These are phyloP conservation scores for Harmothoe impar DNA, from an alignment of 2,888 invertebrate genomes.

Conservation along the genomic window DNA sequence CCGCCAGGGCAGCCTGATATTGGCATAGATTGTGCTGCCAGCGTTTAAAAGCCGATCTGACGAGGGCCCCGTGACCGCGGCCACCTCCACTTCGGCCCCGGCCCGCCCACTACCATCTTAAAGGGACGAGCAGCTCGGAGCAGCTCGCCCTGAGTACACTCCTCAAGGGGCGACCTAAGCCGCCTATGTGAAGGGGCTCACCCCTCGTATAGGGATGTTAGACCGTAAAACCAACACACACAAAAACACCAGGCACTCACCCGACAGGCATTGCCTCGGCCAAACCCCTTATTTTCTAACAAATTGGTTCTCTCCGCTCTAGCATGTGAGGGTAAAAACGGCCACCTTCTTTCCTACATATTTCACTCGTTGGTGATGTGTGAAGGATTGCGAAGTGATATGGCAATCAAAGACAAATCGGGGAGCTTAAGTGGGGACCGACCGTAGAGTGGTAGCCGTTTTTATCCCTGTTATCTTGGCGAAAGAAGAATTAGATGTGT, in stretches of 20 bases:
- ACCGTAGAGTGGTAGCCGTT: neutral
- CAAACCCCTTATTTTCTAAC: constrained; percentile 44
- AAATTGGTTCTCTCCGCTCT: neutral
- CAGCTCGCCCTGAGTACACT: constrained; percentile 8
- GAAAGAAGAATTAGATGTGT: too few relatives aligned
- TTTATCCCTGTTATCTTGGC: neutral
- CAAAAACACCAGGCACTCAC: constrained; percentile 11
- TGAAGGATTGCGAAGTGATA: constrained; percentile 40
- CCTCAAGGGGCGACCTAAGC: neutral
- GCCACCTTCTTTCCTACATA: neutral
- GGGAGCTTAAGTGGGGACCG: neutral
- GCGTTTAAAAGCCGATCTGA: constrained; percentile 37
- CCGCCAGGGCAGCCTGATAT: constrained; percentile 18
- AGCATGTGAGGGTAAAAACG: neutral
- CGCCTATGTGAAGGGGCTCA: neutral
- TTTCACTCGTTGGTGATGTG: constrained; percentile 29
- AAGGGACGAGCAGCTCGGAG: neutral
- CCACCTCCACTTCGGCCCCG: neutral
- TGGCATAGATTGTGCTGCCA: constrained; percentile 47
- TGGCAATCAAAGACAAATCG: constrained; percentile 36
- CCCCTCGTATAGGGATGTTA: neutral
- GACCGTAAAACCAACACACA: constrained; percentile 4
- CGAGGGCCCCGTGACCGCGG: constrained; percentile 20
- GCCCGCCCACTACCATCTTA: neutral
- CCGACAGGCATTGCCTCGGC: neutral